These are phyloP conservation scores for Gymnorhina tibicen DNA, from an alignment of 2,113 vertebrate species.

Conservation along the genomic window DNA sequence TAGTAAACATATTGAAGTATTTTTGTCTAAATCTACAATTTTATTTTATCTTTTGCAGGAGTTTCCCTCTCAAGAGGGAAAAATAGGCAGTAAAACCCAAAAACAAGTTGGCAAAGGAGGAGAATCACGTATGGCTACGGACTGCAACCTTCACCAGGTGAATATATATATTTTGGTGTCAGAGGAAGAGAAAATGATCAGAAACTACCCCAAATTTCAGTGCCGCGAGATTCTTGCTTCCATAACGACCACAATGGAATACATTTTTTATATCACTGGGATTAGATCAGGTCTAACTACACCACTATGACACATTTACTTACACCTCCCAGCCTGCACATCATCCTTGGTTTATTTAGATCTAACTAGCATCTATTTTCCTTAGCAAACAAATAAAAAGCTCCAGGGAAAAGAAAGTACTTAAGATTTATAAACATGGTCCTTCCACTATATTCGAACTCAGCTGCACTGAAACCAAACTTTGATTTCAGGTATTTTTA, in stretches of 20 bases:
- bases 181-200: not conserved
- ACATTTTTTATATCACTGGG: rapidly evolving
- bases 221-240: not conserved
- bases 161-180: not conserved
- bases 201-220: not conserved
- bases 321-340: not conserved
- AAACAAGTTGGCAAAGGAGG: not conserved
- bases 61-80: not conserved
- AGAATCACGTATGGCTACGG: not conserved
- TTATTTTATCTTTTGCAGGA: not conserved
- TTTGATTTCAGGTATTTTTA: not conserved
- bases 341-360: not conserved
- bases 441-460: not conserved
- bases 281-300: not conserved
- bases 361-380: not conserved
- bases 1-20: not conserved
- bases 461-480: not conserved
- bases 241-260: not conserved
- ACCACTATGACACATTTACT: not conserved
- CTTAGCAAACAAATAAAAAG: not conserved
- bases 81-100: not conserved
- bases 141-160: not conserved
- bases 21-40: not conserved
- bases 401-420: not conserved
- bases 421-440: not conserved